Base-by-base conservation (phyloP, 2,797 vertebrate genomes). In the Pteropus rufus region DNA sequence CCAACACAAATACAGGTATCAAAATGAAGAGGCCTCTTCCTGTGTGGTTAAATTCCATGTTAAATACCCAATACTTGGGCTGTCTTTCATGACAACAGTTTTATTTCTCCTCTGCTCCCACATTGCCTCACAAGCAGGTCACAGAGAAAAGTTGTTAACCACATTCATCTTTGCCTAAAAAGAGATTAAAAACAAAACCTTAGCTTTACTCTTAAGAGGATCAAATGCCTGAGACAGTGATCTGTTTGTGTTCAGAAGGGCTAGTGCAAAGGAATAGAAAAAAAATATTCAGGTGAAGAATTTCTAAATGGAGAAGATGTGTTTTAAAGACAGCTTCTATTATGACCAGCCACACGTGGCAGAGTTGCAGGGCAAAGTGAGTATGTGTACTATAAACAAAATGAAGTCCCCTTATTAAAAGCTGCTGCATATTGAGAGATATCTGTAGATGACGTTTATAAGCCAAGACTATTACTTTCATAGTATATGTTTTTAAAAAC, bases 1-100 rank as follows among this genome's bases (percentile, higher is more conserved):
- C 76, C 77, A 96, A 91, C 46, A 97, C 90, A 92, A 70, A 60
- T 70, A 58, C 12, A 87, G 92, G 34, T 46, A 83, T 93, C 84
- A 93, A 93, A 79, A 93, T 0, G 64, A 88, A 81, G 86, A 69
- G 0, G 0, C 85, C 39, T 80, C 72, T 85, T 91, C 93, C 89
- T 89, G 90, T 83, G 84, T 86, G 92, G 26, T 46, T 75, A 79
- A 76, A 29, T 75, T 64, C 23, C 49, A 73, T 6, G 46, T 95
- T 64, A 29, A 81, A 24, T 46, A 19, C 41, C 58, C 58, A 92
- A 65, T 62, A 46, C 14, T 39, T 29, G 56, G 34, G 31, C 39
- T 77, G 26, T 29, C 36, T 94, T 85, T 94, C 29, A n/a, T 29
- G 39, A 82, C 62, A 62, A 76, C 62, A 5, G n/a, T 54, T 65